Conservation (phyloP, 1,140 invertebrate species). For the Drosophila baimaii region DNA sequence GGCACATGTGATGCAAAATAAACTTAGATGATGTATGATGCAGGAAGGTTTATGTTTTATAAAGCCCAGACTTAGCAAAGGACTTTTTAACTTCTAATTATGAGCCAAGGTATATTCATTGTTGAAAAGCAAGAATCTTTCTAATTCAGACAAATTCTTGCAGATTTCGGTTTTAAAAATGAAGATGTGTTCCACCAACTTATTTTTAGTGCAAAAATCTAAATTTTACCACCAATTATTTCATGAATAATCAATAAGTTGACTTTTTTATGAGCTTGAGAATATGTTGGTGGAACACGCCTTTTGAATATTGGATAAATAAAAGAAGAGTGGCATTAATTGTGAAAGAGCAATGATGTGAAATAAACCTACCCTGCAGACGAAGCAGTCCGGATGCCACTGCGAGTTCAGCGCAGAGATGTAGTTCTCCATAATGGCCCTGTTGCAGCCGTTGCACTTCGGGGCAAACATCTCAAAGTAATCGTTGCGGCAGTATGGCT, state of each 20-base stretch:
- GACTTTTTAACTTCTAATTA: not conserved
- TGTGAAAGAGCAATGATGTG: not conserved
- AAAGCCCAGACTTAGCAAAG: not conserved
- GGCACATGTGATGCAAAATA: not conserved
- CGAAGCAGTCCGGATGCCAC: slow-evolving; percentile 99
- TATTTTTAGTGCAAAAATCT: not conserved
- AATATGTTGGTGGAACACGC: not conserved
- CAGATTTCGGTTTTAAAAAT: not conserved
- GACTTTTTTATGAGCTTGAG: not conserved
- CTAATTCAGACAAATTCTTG: too few species aligned
- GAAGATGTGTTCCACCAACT: slow-evolving; percentile 3
- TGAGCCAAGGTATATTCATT: not conserved
- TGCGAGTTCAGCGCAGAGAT: slow-evolving; percentile 98
- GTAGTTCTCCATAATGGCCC: slow-evolving; percentile 99
- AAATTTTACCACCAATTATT: not conserved
- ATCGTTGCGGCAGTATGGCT: slow-evolving; percentile 97
- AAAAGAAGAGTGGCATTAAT: not conserved
- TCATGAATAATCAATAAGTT: not conserved
- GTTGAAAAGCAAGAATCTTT: not conserved
- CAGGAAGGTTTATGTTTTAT: not conserved
- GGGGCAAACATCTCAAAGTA: slow-evolving; percentile 99
- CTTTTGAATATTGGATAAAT: too few species aligned
- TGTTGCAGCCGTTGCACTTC: slow-evolving; percentile 98
- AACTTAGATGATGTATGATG: not conserved
- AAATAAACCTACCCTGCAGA: slow-evolving; percentile 95